phyloP scores from a whole-genome alignment of 2,113 vertebrate genomes.

The Leuciscus idus region DNA sequence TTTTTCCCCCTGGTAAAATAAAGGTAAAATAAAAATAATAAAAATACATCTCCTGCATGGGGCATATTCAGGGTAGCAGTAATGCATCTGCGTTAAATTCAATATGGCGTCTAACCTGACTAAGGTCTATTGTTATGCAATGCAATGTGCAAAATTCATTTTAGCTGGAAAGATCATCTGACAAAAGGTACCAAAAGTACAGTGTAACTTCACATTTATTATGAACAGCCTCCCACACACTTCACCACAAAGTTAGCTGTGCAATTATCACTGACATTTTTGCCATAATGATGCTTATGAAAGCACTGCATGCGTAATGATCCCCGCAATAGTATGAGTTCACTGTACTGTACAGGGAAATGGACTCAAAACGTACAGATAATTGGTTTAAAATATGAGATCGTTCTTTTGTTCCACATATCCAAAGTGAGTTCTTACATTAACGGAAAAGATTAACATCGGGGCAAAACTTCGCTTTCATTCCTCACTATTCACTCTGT shows the following conservation, averaged over 20 bases:
- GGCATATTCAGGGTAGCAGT: too few species aligned
- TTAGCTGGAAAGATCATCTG: neutral
- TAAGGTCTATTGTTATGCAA: neutral
- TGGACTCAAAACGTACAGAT: neutral
- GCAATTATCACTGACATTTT: neutral
- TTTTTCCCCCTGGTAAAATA: too few species aligned
- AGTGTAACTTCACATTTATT: constrained; percentile 2
- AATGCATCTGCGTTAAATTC: too few species aligned
- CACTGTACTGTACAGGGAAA: neutral
- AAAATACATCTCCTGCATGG: too few species aligned
- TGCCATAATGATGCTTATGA: neutral
- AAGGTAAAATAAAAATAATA: too few species aligned
- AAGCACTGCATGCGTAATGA: neutral
- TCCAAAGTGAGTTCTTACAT: neutral
- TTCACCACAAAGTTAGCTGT: neutral
- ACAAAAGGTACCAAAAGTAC: neutral
- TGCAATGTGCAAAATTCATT: neutral
- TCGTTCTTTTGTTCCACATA: neutral
- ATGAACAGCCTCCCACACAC: neutral
- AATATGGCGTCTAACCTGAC: too few species aligned
- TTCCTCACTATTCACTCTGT: neutral
- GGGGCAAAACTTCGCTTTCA: neutral
- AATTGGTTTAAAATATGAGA: neutral
- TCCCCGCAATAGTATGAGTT: neutral
- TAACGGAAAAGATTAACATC: neutral